Conservation (phyloP, 1,140 invertebrate species). For the Caerostris extrusa region DNA sequence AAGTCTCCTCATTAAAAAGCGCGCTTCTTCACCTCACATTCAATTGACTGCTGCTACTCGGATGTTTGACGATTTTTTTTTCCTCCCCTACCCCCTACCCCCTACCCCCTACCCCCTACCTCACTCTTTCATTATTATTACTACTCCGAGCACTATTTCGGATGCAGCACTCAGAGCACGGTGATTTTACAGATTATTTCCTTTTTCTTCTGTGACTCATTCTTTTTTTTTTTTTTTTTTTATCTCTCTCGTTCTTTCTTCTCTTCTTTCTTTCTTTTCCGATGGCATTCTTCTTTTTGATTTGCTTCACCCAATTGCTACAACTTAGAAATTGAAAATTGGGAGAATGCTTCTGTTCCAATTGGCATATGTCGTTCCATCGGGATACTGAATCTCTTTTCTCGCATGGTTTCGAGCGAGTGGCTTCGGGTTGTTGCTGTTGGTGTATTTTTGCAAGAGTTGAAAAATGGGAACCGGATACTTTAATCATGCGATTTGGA, state of each 20-base stretch:
- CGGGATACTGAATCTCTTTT: neutral
- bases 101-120: neutral
- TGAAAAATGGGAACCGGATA: neutral
- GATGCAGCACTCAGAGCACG: constrained; percentile 45
- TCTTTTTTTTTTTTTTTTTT: neutral
- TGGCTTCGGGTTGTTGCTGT: neutral
- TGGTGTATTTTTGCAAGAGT: constrained; percentile 9
- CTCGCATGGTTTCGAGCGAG: neutral
- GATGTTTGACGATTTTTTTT: constrained; percentile 69
- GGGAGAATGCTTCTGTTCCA: neutral
- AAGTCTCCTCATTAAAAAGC: constrained; percentile 65
- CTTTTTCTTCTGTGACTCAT: neutral
- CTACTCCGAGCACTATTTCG: constrained; percentile 53
- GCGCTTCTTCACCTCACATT: constrained; percentile 25
- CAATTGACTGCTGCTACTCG: constrained; percentile 64
- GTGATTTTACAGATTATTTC: constrained; percentile 65
- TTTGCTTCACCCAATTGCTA: neutral
- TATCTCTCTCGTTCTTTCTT: neutral
- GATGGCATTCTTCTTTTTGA: neutral
- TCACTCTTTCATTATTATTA: constrained; percentile 68
- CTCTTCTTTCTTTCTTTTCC: neutral
- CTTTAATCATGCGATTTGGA: constrained; percentile 12
- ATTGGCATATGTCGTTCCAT: neutral
- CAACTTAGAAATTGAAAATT: neutral
- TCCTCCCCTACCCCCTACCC: neutral